Evolutionary conservation across 2,888 invertebrate species (phyloP).

Genomic region (Aphrophora alni): DNA sequence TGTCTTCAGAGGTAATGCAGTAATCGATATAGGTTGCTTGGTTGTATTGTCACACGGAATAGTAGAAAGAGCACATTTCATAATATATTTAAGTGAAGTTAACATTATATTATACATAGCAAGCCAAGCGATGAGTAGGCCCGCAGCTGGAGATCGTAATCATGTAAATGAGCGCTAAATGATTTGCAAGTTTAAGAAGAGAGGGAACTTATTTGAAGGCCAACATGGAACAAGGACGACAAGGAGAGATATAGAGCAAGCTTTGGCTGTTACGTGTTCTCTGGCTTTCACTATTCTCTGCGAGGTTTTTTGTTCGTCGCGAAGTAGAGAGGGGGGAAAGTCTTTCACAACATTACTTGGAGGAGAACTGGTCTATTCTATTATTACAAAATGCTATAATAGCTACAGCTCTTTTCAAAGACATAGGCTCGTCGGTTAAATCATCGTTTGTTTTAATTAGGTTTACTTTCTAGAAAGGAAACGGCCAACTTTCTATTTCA

Average conservation of each 20-base stretch:
- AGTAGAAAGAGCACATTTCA: no score
- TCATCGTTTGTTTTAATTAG: neutral
- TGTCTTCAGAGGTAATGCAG: no score
- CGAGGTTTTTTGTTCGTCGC: neutral
- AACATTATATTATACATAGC: neutral
- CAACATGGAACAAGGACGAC: neutral
- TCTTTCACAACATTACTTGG: neutral
- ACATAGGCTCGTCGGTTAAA: neutral
- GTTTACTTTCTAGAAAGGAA: constrained; percentile 9
- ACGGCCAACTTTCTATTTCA: neutral
- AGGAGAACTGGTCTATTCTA: neutral
- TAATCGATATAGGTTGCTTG: no score
- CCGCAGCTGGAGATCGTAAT: neutral
- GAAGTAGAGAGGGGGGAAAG: neutral
- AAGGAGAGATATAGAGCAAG: constrained; percentile 3
- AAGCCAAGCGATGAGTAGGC: neutral
- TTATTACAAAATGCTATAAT: constrained; percentile 2
- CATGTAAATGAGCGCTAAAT: constrained; percentile 2
- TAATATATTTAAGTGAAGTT: no score
- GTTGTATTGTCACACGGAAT: no score
- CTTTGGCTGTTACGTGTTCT: neutral
- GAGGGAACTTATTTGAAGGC: neutral
- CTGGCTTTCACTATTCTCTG: neutral
- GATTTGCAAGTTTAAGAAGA: neutral
- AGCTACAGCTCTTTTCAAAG: constrained; percentile 4